Evolutionary conservation across 2,113 vertebrate genomes (phyloP).

Genomic region (Heterotilapia buettikoferi): DNA sequence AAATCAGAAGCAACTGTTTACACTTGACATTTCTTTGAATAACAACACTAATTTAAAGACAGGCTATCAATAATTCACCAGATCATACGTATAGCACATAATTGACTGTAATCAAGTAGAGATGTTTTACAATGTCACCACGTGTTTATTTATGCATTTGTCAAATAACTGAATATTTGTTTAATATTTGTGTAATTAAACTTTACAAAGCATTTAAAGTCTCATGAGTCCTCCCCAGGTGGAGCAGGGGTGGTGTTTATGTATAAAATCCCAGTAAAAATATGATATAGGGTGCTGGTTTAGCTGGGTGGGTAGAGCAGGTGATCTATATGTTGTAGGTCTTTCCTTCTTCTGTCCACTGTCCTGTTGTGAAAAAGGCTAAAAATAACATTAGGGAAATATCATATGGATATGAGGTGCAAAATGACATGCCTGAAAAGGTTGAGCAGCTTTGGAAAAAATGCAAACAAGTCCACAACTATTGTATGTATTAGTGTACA

Average conservation of each 20-base stretch:
- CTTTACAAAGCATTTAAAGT: neutral
- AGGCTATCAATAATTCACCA: neutral
- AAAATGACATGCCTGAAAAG: neutral
- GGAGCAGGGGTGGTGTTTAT: neutral
- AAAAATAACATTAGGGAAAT: neutral
- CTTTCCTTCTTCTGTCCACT: neutral
- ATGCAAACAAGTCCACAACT: neutral
- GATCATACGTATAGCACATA: neutral
- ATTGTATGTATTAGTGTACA: neutral
- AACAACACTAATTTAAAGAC: neutral
- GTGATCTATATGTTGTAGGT: fast-evolving
- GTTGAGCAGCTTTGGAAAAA: neutral
- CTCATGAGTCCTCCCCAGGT: neutral
- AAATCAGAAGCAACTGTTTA: constrained; percentile 36
- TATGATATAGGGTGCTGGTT: neutral
- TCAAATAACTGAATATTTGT: constrained; percentile 18
- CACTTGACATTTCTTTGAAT: constrained; percentile 4
- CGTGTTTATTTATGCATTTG: constrained; percentile 41
- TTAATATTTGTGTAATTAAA: neutral
- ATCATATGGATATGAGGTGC: neutral
- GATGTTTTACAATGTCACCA: neutral
- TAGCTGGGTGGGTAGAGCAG: neutral
- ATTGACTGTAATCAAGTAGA: neutral
- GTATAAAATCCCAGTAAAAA: neutral
- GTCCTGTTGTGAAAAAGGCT: neutral